Base-by-base conservation (phyloP, 1,140 invertebrate species). In the Aphaenogaster rudis region DNA sequence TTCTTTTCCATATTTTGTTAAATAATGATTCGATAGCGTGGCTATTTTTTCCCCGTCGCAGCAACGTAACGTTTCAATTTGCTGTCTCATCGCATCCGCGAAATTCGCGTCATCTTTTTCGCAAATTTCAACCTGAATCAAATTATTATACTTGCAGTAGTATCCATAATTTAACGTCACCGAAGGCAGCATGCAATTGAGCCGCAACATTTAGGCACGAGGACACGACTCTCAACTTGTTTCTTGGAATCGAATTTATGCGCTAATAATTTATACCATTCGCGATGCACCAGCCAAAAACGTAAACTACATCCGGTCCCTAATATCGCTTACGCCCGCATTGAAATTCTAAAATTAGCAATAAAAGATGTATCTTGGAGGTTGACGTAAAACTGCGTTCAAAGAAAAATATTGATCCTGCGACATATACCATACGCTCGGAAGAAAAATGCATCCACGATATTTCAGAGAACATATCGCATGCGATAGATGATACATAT, bases 231-330 rank as follows among this genome's bases (percentile, higher is more conserved):
- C 17, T 48, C 48, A 48, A 74, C 45, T 85, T 63, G 74, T 78
- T 85, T 66, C 72, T 66, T 33, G 57, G 57, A 85, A 85, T 85
- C 15, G 7, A 85, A 85, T 85, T 85, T 85, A 85, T 78, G 48
- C n/a, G 45, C 33, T 45, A 64, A 39, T 76, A 78, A 85, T 66
- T 85, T 85, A 76, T 45, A 52, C 28, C 42, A 48, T 72, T 63
- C 82, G 57, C 72, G 59, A 64, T n/a, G 45, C 72, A 21, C 48
- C n/a, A 33, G 0, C 39, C 15, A 17, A 57, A 64, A 21, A 85
- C 17, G 3, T 54, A 64, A 85, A 61, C 13, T 48, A 54, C 61
- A 78, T 64, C 72, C 61, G 45, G 3, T 39, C n/a, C 45, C 82
- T 76, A 85, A 82, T 74, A 57, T 72, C 28, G 21, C 50, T 81